A percentile compares a stretch with the other conserved stretches of the same genome.
These are phyloP conservation scores for Phrynocephalus forsythii DNA, from an alignment of 2,797 vertebrate species.

Conservation along the genomic window DNA sequence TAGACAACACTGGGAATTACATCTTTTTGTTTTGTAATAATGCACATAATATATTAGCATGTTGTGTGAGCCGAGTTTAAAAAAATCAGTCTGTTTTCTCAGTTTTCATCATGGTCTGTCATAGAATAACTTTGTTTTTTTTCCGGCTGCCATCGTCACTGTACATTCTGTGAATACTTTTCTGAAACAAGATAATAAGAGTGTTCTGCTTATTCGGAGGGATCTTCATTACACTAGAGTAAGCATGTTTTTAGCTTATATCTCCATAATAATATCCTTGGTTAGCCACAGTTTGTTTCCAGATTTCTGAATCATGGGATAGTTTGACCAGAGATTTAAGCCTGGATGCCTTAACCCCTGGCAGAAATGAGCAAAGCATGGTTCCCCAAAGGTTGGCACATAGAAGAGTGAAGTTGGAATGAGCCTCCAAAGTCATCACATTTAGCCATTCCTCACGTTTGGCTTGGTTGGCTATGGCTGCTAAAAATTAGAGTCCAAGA, in stretches of 20 bases:
- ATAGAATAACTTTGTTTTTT: not conserved
- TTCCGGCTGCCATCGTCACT: not conserved
- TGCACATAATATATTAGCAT: accelerated
- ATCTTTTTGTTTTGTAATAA: not conserved
- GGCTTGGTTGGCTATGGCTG: no score
- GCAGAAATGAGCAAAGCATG: no score
- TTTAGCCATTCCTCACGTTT: no score
- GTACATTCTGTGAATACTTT: not conserved
- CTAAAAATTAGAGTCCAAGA: no score
- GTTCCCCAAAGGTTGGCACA: no score
- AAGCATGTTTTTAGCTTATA: not conserved
- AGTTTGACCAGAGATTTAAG: not conserved
- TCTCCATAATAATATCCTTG: not conserved
- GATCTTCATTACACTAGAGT: not conserved
- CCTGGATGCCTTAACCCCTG: no score
- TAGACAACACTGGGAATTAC: conserved; percentile 4
- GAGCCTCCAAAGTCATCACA: no score
- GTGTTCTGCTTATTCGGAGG: not conserved
- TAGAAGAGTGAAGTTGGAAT: no score
- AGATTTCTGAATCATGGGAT: not conserved
- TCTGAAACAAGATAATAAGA: not conserved
- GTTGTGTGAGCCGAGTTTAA: not conserved
- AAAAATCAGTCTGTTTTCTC: not conserved
- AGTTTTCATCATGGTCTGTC: not conserved
- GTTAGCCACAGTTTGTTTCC: not conserved